A percentile compares a stretch with the other conserved stretches of the same genome.
Conservation (phyloP, 2,797 vertebrate genomes). For the Darevskia nairensis region DNA sequence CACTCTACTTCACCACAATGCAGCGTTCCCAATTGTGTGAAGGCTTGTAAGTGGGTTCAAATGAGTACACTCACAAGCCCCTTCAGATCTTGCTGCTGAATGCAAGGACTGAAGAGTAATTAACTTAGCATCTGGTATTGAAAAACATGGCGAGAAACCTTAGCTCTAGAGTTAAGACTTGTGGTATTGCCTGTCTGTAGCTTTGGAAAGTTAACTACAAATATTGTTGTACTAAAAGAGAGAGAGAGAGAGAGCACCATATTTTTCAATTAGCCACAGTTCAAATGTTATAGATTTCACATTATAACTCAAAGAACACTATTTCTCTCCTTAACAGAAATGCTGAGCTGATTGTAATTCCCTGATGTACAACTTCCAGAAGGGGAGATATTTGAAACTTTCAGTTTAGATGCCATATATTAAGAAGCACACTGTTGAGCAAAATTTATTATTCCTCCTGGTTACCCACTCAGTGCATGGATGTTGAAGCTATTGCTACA, state of each 20-base stretch:
- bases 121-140: background rate
- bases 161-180: background rate
- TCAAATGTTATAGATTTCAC: constrained; percentile 33
- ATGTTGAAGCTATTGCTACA: background rate
- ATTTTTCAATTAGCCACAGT: constrained; percentile 37
- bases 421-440: background rate
- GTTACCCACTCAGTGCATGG: background rate
- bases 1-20: too few species aligned
- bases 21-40: too few species aligned
- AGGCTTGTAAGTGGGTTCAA: too few species aligned
- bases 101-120: background rate
- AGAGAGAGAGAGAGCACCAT: background rate
- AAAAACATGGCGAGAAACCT: background rate
- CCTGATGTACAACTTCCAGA: constrained; percentile 1
- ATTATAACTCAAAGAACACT: constrained; percentile 22
- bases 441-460: background rate
- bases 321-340: constrained; percentile 27
- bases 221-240: background rate
- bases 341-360: constrained; percentile 21
- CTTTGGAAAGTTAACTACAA: background rate
- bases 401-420: background rate
- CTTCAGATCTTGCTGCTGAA: too few species aligned
- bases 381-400: background rate
- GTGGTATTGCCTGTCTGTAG: background rate
- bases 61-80: too few species aligned